Evolutionary conservation across 2,888 invertebrate genomes (phyloP).

Genomic region (Brachyptera putata): DNA sequence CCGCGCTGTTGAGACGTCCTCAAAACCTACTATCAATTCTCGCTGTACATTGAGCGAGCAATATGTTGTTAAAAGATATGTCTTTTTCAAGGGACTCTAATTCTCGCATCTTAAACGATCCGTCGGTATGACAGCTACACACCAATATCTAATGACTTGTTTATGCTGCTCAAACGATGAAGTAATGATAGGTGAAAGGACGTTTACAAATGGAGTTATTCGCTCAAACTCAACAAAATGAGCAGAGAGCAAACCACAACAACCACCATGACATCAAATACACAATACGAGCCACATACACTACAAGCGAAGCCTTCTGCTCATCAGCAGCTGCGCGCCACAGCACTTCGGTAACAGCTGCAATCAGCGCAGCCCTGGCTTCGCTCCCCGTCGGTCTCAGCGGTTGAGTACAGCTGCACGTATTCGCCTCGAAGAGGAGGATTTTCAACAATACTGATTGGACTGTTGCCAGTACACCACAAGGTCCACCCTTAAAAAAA

Average conservation of each 20-base stretch:
- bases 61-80: no score
- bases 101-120: no score
- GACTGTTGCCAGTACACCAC: slow-evolving; percentile 51
- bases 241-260: neutral
- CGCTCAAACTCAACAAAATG: neutral
- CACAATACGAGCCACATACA: slow-evolving; percentile 4
- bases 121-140: no score
- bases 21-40: no score
- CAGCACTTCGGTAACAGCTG: slow-evolving; percentile 23
- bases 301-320: neutral
- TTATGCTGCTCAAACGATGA: no score
- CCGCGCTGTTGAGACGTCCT: no score
- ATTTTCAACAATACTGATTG: slow-evolving; percentile 49
- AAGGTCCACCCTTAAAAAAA: slow-evolving; percentile 50
- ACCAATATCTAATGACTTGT: no score
- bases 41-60: no score
- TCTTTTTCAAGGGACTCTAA: no score
- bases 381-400: slow-evolving; percentile 23
- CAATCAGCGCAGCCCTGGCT: slow-evolving; percentile 19
- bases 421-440: slow-evolving; percentile 42
- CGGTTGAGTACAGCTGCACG: slow-evolving; percentile 22
- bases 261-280: neutral
- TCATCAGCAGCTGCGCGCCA: slow-evolving; percentile 22
- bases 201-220: neutral
- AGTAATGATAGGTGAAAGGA: no score